Conservation (phyloP, 2,888 invertebrate species). For the Drosophila atroscutellata region DNA sequence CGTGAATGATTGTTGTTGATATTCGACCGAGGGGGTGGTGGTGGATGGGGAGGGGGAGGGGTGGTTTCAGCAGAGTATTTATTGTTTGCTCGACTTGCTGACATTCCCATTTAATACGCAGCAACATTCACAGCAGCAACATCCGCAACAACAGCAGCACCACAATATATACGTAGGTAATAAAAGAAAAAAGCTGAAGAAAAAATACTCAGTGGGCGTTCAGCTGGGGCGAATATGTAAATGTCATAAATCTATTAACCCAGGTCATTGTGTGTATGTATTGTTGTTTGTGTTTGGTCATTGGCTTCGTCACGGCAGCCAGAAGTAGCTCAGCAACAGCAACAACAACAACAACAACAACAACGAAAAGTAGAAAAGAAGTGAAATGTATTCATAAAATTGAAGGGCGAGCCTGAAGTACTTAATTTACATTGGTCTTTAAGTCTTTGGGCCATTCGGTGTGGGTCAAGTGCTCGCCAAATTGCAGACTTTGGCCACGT, state of each 20-base stretch:
- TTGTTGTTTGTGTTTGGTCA: slow-evolving; percentile 33
- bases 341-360: neutral
- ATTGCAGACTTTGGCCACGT: slow-evolving; percentile 20
- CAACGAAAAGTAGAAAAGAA: slow-evolving; percentile 1
- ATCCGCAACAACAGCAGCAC: slow-evolving; percentile 14
- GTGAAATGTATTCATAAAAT: slow-evolving; percentile 31
- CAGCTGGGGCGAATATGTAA: slow-evolving; percentile 51
- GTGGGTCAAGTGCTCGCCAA: slow-evolving; percentile 36
- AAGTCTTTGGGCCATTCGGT: slow-evolving; percentile 20
- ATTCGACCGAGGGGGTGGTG: neutral
- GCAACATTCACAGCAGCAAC: slow-evolving; percentile 26
- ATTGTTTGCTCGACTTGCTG: slow-evolving; percentile 69
- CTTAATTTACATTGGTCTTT: slow-evolving; percentile 37
- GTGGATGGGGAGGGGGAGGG: neutral
- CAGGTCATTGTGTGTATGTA: slow-evolving; percentile 35
- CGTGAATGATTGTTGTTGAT: neutral
- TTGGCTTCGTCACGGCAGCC: slow-evolving; percentile 43
- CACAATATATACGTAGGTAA: slow-evolving; percentile 49
- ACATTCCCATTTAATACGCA: slow-evolving; percentile 64
- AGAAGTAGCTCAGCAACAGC: slow-evolving; percentile 10
- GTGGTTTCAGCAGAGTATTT: slow-evolving; percentile 34
- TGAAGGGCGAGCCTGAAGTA: slow-evolving; percentile 39
- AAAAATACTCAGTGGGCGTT: slow-evolving; percentile 13
- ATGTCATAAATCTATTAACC: slow-evolving; percentile 66
- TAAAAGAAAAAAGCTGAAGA: slow-evolving; percentile 22